phyloP scores from a whole-genome alignment of 2,113 vertebrate species.

The Sander lucioperca region DNA sequence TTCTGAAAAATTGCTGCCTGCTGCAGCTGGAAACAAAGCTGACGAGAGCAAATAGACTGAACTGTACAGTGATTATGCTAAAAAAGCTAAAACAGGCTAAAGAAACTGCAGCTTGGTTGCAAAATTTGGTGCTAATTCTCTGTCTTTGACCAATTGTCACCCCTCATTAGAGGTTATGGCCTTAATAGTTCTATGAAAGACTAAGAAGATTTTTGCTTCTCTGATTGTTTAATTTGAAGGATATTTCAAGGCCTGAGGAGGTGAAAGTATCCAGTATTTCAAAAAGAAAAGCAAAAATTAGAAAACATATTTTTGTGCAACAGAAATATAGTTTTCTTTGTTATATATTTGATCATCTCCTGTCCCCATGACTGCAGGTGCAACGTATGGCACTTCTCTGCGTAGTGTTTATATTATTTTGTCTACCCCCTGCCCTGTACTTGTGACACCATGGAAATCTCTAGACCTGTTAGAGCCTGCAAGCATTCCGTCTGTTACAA shows the following conservation, averaged over 20 bases:
- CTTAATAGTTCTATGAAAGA: neutral
- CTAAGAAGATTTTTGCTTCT: neutral
- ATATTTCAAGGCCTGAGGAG: neutral
- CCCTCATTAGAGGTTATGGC: neutral
- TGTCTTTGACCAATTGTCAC: no score
- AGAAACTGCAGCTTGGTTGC: neutral
- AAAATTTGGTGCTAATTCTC: neutral
- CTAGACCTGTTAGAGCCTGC: constrained; percentile 44
- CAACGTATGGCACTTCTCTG: neutral
- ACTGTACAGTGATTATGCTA: neutral
- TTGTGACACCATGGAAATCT: constrained; percentile 14
- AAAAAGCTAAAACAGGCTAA: neutral
- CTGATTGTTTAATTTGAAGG: neutral
- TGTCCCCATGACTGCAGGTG: constrained; percentile 9
- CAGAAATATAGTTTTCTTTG: neutral
- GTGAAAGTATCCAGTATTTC: neutral
- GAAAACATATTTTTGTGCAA: neutral
- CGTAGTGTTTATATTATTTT: constrained; percentile 18
- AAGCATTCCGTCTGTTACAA: constrained; percentile 38
- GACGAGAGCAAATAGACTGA: neutral
- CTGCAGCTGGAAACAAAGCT: neutral
- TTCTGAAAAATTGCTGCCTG: no score
- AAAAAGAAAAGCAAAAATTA: neutral
- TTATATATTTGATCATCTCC: neutral
- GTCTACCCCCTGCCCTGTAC: neutral